Evolutionary conservation across 2,113 vertebrate species (phyloP), one percentile per base, ranked within the genome.

Genomic region (Melanostigma gelatinosum): DNA sequence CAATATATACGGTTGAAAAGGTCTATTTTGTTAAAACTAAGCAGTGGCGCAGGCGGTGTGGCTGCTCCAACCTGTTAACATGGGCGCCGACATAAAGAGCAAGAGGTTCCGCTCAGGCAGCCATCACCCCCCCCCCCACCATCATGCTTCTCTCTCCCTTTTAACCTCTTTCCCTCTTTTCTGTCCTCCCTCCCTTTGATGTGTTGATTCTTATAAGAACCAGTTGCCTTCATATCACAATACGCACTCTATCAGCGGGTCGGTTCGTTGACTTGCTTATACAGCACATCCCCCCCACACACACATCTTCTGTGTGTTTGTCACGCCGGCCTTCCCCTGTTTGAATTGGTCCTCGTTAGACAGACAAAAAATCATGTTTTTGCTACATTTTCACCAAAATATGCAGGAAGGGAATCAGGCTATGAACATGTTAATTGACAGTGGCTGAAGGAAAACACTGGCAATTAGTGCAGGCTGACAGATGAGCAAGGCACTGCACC

Each of bases 331-430:
- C 80, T 69, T 75, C 76, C 71, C 32, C 48, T 42, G 3, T 75
- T 90, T 90, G 90, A 93, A 90, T 91, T 91, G 91, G 80, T 22
- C 52, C 86, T 92, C 74, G 27, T 93, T 91, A 90, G 52, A 81
- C 63, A 11, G 29, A 32, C 6, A 2, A 42, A n/a, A 76, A 66
- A 83, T 77, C 65, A 82, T 81, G 82, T 62, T 92, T 86, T 88
- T 77, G 79, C 76, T 87, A 62, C 22, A 72, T 73, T 86, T 90
- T 83, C 61, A 58, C 48, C 13, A 55, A 73, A 83, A 55, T 72
- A 27, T 15, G 22, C 13, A 55, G 54, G 6, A 6, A 24, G 58
- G 38, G 62, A 36, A 36, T 55, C 57, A 20, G 65, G 70, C 52
- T 76, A n/a, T 83, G 66, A 13, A 85, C 89, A 92, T 84, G 89